These are phyloP conservation scores for Harpegnathos saltator DNA, from an alignment of 1,140 invertebrate species.

Conservation along the genomic window DNA sequence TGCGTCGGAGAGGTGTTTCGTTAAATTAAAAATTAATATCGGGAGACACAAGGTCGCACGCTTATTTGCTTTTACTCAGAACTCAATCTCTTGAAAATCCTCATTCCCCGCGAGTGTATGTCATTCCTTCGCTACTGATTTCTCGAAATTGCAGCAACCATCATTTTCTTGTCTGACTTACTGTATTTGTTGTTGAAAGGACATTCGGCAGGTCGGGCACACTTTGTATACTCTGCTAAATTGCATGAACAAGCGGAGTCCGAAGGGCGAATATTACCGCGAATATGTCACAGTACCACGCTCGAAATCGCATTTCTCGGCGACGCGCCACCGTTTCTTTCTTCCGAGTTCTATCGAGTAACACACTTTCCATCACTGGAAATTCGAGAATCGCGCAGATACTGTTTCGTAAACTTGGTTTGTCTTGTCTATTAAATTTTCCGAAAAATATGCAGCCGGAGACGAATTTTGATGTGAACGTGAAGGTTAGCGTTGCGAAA, in stretches of 20 bases:
- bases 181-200: constrained; percentile 57
- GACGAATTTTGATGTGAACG: too few species aligned
- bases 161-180: constrained; percentile 48
- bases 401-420: too few species aligned
- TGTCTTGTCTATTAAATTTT: too few species aligned
- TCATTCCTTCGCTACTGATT: constrained; percentile 2
- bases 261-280: constrained; percentile 45
- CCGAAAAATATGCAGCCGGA: too few species aligned
- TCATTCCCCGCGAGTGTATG: constrained; percentile 9
- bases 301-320: constrained; percentile 19
- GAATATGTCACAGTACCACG: constrained; percentile 31
- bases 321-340: not conserved
- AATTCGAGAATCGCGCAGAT: constrained; percentile 4
- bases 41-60: not conserved
- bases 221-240: constrained; percentile 62
- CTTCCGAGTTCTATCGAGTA: constrained; percentile 4
- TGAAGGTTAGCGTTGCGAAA: not conserved
- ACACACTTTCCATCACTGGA: constrained; percentile 19
- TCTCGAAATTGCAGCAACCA: constrained; percentile 45
- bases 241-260: constrained; percentile 60
- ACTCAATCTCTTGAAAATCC: not conserved
- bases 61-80: not conserved
- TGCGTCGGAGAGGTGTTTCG: not conserved
- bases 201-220: constrained; percentile 34
- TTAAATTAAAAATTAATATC: not conserved